These are phyloP conservation scores for Phrynosoma blainvillii DNA, from an alignment of 2,113 vertebrate genomes.

Conservation along the genomic window DNA sequence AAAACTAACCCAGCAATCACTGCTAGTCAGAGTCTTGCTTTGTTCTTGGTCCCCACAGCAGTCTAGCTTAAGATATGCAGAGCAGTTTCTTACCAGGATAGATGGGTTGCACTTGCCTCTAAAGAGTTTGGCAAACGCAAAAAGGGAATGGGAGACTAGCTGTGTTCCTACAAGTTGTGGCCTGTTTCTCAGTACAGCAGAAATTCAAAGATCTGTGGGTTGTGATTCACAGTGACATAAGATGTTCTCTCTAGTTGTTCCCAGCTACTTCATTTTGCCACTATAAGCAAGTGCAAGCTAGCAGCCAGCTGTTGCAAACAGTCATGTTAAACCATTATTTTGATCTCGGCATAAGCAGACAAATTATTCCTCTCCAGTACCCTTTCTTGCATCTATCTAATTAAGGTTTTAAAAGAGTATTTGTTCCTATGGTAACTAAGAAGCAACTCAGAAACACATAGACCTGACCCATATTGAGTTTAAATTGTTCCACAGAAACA, in stretches of 20 bases:
- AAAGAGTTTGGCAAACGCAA: background rate
- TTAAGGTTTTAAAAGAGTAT: slow-evolving; percentile 37
- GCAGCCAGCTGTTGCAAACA: slow-evolving; percentile 6
- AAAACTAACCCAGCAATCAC: too few relatives aligned
- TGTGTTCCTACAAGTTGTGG: background rate
- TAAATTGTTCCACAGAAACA: background rate
- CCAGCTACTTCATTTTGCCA: background rate
- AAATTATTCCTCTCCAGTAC: slow-evolving; percentile 15
- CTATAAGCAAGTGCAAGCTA: background rate
- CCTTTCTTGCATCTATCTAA: slow-evolving; percentile 39
- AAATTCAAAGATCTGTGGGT: background rate
- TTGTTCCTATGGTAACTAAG: slow-evolving; percentile 43
- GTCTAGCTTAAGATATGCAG: background rate
- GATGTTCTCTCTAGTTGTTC: background rate
- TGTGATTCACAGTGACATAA: background rate
- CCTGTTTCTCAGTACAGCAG: background rate
- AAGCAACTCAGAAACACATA: slow-evolving; percentile 29
- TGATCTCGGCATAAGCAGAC: slow-evolving; percentile 31
- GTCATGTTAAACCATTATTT: background rate
- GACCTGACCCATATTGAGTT: background rate
- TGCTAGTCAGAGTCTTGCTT: too few relatives aligned
- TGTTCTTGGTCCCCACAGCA: too few relatives aligned
- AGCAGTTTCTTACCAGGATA: background rate
- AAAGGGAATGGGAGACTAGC: background rate
- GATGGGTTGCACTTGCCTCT: background rate